These are phyloP conservation scores for Strix aluco DNA, from an alignment of 2,113 vertebrate genomes.

Conservation along the genomic window DNA sequence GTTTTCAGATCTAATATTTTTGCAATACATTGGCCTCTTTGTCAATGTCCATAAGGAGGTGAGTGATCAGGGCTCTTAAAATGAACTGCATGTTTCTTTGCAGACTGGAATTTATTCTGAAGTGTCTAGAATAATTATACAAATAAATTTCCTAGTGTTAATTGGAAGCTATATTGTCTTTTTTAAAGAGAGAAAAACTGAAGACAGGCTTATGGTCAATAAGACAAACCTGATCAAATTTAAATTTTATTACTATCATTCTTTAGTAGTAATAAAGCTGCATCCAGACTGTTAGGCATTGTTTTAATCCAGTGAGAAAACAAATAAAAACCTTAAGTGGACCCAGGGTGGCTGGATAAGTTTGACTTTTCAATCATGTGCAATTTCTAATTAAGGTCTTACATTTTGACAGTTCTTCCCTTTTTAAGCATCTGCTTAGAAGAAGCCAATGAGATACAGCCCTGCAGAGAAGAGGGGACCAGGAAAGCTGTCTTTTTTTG, in stretches of 20 bases:
- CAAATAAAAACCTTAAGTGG: not conserved
- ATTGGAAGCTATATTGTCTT: not conserved
- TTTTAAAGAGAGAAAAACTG: not conserved
- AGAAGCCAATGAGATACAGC: not conserved
- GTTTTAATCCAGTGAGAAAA: not conserved
- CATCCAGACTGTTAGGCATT: not conserved
- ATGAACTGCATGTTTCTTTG: not conserved
- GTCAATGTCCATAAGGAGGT: not conserved
- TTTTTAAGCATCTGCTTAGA: not conserved
- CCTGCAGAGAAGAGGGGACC: too few relatives aligned
- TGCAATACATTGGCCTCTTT: not conserved
- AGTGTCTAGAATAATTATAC: not conserved
- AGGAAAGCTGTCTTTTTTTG: not conserved
- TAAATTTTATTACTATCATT: not conserved
- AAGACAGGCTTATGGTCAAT: not conserved
- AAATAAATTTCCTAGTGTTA: not conserved
- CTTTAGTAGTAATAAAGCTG: not conserved
- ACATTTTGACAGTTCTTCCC: not conserved
- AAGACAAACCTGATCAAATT: not conserved
- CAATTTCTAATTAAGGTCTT: not conserved
- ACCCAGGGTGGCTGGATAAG: not conserved
- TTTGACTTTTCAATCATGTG: not conserved
- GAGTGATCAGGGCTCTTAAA: not conserved
- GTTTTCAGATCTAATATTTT: not conserved
- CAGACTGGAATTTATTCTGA: not conserved